These are phyloP conservation scores for Reinhardtius hippoglossoides DNA, from an alignment of 2,113 vertebrate genomes.

Conservation along the genomic window DNA sequence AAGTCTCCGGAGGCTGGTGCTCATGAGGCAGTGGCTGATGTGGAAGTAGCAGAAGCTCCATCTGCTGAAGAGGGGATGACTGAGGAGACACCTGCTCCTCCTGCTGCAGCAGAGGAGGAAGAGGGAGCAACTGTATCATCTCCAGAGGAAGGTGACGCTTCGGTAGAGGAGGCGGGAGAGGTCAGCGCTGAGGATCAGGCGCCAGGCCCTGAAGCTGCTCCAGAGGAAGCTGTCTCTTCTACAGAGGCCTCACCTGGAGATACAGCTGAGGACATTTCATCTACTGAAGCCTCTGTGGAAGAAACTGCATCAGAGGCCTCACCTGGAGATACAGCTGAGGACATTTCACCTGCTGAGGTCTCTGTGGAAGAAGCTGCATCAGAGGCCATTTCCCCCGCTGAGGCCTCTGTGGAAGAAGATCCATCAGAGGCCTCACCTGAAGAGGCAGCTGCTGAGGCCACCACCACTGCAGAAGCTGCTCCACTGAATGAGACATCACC, in stretches of 20 bases:
- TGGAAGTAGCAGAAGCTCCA: neutral
- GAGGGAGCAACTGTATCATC: neutral
- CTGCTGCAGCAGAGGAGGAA: neutral
- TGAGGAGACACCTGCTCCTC: conserved; percentile 23
- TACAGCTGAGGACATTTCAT: neutral
- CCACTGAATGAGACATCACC: neutral
- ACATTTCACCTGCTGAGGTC: neutral
- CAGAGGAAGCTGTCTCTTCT: neutral
- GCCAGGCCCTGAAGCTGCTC: neutral
- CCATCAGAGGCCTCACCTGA: conserved; percentile 7
- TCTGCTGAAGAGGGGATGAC: conserved; percentile 13
- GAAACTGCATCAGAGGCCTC: neutral
- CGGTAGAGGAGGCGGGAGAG: neutral
- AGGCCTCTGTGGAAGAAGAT: neutral
- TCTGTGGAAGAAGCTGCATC: too few relatives aligned
- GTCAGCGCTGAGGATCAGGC: conserved; percentile 17
- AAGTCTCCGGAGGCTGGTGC: conserved; percentile 18
- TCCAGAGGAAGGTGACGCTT: conserved; percentile 16
- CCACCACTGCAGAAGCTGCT: conserved; percentile 10
- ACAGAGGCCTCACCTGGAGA: conserved; percentile 1
- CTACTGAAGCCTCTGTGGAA: too few relatives aligned
- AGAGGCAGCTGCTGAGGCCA: conserved; percentile 3
- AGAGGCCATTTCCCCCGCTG: neutral
- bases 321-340: neutral
- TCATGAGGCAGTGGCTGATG: conserved; percentile 12